phyloP scores from a whole-genome alignment of 2,888 invertebrate species.

The Thumatha senex region DNA sequence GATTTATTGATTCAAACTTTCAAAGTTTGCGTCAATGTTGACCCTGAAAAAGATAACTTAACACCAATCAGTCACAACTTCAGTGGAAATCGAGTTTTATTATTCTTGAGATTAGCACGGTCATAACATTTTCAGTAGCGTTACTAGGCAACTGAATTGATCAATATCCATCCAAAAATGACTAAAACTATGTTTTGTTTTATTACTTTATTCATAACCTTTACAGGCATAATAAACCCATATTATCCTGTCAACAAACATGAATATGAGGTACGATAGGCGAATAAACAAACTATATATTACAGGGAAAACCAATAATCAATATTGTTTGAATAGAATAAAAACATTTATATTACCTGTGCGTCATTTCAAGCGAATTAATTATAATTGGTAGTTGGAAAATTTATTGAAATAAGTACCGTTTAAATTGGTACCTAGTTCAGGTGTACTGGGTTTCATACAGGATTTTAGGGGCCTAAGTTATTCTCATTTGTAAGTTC shows the following conservation, averaged over 20 bases:
- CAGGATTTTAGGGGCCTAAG: too few relatives aligned
- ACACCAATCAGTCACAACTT: background rate
- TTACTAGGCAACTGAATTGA: conserved; percentile 2
- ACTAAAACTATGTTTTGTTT: background rate
- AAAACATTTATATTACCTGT: background rate
- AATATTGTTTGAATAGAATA: background rate
- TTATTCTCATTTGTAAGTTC: too few relatives aligned
- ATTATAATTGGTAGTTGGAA: background rate
- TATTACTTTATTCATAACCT: background rate
- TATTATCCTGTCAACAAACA: background rate
- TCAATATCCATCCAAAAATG: background rate
- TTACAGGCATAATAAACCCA: background rate
- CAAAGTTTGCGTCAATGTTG: too few relatives aligned
- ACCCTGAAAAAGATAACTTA: background rate
- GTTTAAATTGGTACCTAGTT: background rate
- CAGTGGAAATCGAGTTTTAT: background rate
- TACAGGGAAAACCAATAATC: conserved; percentile 4
- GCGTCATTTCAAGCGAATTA: background rate
- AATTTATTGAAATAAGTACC: background rate
- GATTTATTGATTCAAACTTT: background rate
- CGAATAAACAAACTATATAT: background rate
- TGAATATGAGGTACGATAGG: background rate
- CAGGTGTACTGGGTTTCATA: too few relatives aligned
- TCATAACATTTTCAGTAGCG: background rate
- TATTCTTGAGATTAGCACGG: background rate